Percentiles rank a stretch among this genome's conserved stretches.
phyloP scores from a whole-genome alignment of 92 coral and sea anemone genomes.

The Actinernus sp. region DNA sequence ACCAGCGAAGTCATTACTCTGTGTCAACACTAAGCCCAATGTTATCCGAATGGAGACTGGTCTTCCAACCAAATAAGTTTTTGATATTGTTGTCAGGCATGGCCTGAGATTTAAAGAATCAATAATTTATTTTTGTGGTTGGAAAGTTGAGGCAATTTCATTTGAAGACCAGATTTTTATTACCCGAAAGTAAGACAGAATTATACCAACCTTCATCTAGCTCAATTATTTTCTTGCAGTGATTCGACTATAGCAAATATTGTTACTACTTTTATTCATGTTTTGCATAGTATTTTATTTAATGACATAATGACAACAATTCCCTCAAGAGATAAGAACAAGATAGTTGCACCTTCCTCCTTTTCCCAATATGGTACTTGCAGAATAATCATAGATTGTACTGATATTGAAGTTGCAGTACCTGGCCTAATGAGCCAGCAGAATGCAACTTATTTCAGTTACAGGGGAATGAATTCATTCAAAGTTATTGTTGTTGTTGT shows the following conservation, averaged over 20 bases:
- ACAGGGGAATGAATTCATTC: constrained; percentile 52
- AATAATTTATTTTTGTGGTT: constrained; percentile 19
- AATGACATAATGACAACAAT: constrained; percentile 51
- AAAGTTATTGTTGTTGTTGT: constrained; percentile 69
- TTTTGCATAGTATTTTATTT: no score
- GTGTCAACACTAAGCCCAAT: neutral
- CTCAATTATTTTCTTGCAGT: constrained; percentile 35
- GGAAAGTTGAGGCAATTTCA: constrained; percentile 18
- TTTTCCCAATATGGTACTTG: constrained; percentile 59
- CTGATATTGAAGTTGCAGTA: constrained; percentile 58
- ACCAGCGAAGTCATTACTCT: constrained; percentile 17
- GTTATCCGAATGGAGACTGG: constrained; percentile 39
- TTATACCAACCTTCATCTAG: no score
- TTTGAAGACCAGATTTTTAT: constrained; percentile 31
- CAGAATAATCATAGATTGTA: constrained; percentile 66
- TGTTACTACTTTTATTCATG: no score
- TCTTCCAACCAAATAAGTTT: constrained; percentile 6
- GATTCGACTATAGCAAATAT: constrained; percentile 22
- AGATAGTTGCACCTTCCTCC: no score
- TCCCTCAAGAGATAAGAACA: constrained; percentile 67
- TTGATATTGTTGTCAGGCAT: constrained; percentile 35
- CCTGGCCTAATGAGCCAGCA: constrained; percentile 48
- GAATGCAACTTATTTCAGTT: constrained; percentile 53
- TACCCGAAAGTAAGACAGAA: constrained; percentile 19
- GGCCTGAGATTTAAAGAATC: constrained; percentile 6